Evolutionary conservation across 1,140 invertebrate genomes (phyloP), one percentile per base, ranked within the genome.

Genomic region (Wasmannia auropunctata): DNA sequence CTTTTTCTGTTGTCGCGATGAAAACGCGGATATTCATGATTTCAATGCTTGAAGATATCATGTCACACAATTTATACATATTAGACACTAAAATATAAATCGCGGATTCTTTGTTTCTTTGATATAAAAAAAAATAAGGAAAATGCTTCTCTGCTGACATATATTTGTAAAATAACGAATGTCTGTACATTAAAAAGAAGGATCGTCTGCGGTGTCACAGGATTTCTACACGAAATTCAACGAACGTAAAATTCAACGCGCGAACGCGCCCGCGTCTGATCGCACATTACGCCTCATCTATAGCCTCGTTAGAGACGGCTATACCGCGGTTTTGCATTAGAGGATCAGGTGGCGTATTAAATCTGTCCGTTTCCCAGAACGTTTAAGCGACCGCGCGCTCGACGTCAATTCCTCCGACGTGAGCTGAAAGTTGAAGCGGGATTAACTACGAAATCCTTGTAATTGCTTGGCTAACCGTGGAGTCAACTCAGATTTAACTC

Each of bases 381-480:
- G 19, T 83, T 60, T 74, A 43, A 83, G 49, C 51, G 19, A 54
- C 31, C 62, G 16, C n/a, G 22, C 76, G 34, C n/a, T 31, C 62
- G 28, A 58, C 34, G 49, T 81, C 31, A 31, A 69, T 74, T 83
- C 31, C 31, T 67, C 19, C 67, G 51, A 81, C 79, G 79, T 83
- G 67, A 83, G 25, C 25, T n/a, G 79, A 72, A 81, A 81, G 77
- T 81, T 72, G 65, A 72, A 43, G 60, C 25, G 16, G 56, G 79
- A 83, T 83, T 83, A 83, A 74, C 37, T 43, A 43, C 51, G 14
- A 74, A 58, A 74, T 56, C 79, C 67, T 83, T 74, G 67, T 83
- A 83, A 83, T 83, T 83, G 51, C 25, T 83, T 31, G 67, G 67
- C 79, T 58, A 72, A 83, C 25, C 54, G 51, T 34, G 25, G 51